Evolutionary conservation across 2,113 vertebrate genomes (phyloP).

Genomic region (Sula dactylatra): DNA sequence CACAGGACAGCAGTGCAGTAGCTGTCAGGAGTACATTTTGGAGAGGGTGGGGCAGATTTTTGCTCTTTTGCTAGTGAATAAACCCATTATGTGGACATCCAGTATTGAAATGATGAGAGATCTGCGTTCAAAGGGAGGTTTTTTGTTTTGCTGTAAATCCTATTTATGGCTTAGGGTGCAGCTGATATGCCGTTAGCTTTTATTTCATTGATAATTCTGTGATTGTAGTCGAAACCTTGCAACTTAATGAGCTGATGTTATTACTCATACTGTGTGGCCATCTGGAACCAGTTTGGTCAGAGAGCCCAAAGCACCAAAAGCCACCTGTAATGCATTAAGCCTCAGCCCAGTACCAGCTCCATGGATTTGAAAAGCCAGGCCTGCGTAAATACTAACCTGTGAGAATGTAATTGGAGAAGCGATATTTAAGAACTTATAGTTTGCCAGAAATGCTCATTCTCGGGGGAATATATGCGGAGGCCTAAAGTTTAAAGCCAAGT

Average conservation of each 20-base stretch:
- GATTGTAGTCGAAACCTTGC: slow-evolving; percentile 68
- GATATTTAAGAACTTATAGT: slow-evolving; percentile 76
- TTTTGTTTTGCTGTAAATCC: slow-evolving; percentile 63
- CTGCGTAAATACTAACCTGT: slow-evolving; percentile 77
- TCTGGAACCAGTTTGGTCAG: slow-evolving; percentile 83
- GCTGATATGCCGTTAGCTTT: slow-evolving; percentile 69
- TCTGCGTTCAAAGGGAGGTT: slow-evolving; percentile 41
- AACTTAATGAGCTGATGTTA: slow-evolving; percentile 76
- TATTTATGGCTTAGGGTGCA: slow-evolving; percentile 64
- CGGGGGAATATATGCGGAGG: slow-evolving; percentile 71
- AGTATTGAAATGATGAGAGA: not conserved
- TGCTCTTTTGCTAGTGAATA: slow-evolving; percentile 42
- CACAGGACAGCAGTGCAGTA: not conserved
- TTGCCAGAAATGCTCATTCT: slow-evolving; percentile 74
- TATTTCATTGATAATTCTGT: slow-evolving; percentile 73
- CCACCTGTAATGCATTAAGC: slow-evolving; percentile 84
- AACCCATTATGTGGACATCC: slow-evolving; percentile 27
- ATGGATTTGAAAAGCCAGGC: slow-evolving; percentile 70
- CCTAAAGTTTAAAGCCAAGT: slow-evolving; percentile 72
- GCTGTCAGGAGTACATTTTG: slow-evolving; percentile 4
- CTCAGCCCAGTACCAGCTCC: slow-evolving; percentile 68
- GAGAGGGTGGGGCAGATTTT: not conserved
- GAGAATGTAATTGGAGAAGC: slow-evolving; percentile 82
- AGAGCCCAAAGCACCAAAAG: slow-evolving; percentile 64
- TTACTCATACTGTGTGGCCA: slow-evolving; percentile 77